Conservation (phyloP, 2,888 invertebrate genomes). For the Brachypterus glaber region DNA sequence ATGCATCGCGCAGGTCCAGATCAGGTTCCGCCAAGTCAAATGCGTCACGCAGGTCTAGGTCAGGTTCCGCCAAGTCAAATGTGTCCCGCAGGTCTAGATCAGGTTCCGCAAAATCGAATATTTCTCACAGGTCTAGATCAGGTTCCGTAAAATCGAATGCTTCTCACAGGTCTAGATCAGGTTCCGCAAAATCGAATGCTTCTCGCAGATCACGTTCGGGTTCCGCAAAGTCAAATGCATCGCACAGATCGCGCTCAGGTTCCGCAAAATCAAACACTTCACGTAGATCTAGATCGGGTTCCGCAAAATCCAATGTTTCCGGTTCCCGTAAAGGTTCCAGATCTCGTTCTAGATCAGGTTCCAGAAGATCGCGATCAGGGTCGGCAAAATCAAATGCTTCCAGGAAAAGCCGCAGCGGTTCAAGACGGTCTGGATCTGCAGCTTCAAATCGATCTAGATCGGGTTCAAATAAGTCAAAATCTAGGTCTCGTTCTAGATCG, state of each 20-base stretch:
- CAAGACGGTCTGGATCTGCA: conserved; percentile 19
- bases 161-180: conserved; percentile 20
- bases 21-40: conserved; percentile 24
- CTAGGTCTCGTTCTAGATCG: conserved; percentile 27
- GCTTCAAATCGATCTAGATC: conserved; percentile 18
- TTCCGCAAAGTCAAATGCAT: conserved; percentile 16
- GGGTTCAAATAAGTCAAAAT: conserved; percentile 20
- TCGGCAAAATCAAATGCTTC: conserved; percentile 18
- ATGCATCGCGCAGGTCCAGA: conserved; percentile 22
- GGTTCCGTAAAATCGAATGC: conserved; percentile 17
- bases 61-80: conserved; percentile 21
- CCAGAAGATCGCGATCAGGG: conserved; percentile 7
- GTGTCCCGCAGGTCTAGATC: conserved; percentile 23
- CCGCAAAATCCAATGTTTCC: conserved; percentile 5
- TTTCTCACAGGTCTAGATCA: conserved; percentile 25
- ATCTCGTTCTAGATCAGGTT: conserved; percentile 14
- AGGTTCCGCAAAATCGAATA: too few species aligned
- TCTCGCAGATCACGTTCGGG: conserved; percentile 26
- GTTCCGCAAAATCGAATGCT: too few species aligned
- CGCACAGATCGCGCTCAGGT: conserved; percentile 24
- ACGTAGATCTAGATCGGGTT: conserved; percentile 23
- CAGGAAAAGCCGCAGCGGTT: conserved; percentile 17
- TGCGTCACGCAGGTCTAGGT: conserved; percentile 24
- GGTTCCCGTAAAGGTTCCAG: conserved; percentile 8
- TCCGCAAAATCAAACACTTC: conserved; percentile 20